Evolutionary conservation across 2,888 invertebrate species (phyloP), one percentile per base, ranked within the genome.

Genomic region (Artemia sp.): DNA sequence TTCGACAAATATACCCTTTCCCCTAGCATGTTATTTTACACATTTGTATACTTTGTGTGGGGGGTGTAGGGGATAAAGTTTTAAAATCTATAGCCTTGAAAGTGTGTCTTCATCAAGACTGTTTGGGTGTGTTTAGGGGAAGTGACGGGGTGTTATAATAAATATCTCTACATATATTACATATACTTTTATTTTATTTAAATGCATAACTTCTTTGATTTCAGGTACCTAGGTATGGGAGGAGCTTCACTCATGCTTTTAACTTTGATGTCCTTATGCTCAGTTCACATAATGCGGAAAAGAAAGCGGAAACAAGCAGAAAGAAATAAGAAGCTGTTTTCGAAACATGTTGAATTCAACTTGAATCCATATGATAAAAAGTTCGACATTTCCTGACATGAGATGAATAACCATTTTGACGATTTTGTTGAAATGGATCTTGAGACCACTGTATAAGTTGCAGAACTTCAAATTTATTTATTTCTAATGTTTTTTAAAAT

Each of bases 371-470:
- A 58, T 24, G 64, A 58, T 24, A 58, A 58, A 11, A 58, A 58
- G 64, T 24, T 58, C 64, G 64, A 58, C 64, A 58, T 58, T 58
- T 58, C 64, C 64, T 58, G 64, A 58, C 64, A 58, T 58, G 64
- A 58, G 64, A 24, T 19, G 11, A 58, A 58, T 73, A 73, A 73
- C 72, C 74, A 74, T 67, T 72, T 75, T 68, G 73, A 73, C 51
- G 74, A 73, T 58, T 72, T 71, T 68, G 72, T 72, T 52, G 72
- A 72, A 52, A 71, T 73, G 50, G 73, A 74, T 64, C 70, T 73
- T 70, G 75, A 75, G 70, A 75, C 75, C n/a, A 75, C 75, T 10
- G 75, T 75, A 71, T 75, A 66, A 72, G 11, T 58, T 38, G 38
- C 38, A 38, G 38, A 38, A 38, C 4, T 38, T 38, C 38, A 38